A percentile compares a stretch with the other conserved stretches of the same genome.
Evolutionary conservation across 2,797 vertebrate species (phyloP).

Genomic region (Crenuchus spilurus): DNA sequence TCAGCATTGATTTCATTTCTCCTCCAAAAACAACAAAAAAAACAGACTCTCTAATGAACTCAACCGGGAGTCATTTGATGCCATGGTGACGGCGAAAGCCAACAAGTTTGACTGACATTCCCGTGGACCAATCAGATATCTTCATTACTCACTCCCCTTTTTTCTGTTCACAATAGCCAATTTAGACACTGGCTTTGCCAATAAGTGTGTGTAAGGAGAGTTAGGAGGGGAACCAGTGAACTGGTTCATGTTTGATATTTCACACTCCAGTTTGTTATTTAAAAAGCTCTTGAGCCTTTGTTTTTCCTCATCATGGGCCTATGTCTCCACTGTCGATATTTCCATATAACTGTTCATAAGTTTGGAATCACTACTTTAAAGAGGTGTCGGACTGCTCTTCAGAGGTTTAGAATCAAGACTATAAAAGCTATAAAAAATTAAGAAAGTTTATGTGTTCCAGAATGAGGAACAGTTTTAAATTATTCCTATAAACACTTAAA

Average conservation of each 20-base stretch:
- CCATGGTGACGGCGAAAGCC: slow-evolving; percentile 58
- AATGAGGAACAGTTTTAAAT: too few species aligned
- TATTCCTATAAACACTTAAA: too few species aligned
- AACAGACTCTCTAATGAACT: slow-evolving; percentile 63
- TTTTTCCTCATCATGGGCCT: not conserved
- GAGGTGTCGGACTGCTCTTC: too few species aligned
- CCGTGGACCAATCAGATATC: slow-evolving; percentile 37
- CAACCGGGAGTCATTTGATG: slow-evolving; percentile 61
- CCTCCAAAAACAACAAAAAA: too few species aligned
- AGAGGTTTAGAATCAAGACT: too few species aligned
- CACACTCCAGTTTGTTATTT: not conserved
- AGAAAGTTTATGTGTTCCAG: too few species aligned
- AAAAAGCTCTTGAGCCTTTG: not conserved
- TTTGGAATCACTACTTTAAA: too few species aligned
- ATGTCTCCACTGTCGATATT: too few species aligned
- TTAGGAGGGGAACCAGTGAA: slow-evolving; percentile 15
- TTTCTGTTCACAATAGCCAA: slow-evolving; percentile 27
- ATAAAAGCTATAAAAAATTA: too few species aligned
- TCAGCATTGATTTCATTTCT: slow-evolving; percentile 48
- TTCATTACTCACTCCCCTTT: slow-evolving; percentile 17
- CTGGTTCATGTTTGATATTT: slow-evolving; percentile 24
- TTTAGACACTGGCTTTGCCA: not conserved
- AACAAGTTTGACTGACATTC: slow-evolving; percentile 53
- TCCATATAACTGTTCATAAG: too few species aligned
- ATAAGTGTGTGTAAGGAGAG: slow-evolving; percentile 22